phyloP scores from a whole-genome alignment of 2,113 vertebrate species.

The Ibidorhyncha struthersii region DNA sequence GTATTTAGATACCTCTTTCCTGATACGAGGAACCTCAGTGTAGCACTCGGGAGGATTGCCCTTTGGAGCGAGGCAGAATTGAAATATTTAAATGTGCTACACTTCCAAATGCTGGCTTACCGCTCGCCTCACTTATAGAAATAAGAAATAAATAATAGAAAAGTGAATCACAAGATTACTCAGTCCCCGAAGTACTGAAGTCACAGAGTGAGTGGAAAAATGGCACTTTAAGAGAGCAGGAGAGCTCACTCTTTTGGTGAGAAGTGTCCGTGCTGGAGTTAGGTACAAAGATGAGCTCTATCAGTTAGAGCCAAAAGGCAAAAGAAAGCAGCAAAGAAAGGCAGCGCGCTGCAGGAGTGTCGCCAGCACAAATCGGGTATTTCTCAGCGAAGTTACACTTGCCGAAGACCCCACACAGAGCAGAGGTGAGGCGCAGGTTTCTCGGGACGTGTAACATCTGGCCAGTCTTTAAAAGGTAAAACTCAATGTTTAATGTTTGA shows the following conservation, averaged over 20 bases:
- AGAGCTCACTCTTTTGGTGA: rapidly evolving
- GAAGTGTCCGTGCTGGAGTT: background rate
- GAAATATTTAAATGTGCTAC: background rate
- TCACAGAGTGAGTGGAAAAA: background rate
- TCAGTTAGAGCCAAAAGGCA: background rate
- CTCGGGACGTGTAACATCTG: too few relatives aligned
- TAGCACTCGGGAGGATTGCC: background rate
- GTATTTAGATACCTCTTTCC: background rate
- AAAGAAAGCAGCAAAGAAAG: background rate
- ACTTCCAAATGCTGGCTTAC: background rate
- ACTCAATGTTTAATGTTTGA: rapidly evolving
- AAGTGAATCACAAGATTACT: background rate
- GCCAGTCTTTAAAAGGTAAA: background rate
- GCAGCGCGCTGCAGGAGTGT: too few relatives aligned
- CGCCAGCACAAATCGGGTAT: rapidly evolving
- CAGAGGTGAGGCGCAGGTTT: background rate
- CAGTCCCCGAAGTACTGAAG: background rate
- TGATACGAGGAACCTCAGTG: rapidly evolving
- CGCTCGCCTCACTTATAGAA: background rate
- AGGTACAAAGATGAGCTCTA: rapidly evolving
- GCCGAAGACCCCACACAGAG: rapidly evolving
- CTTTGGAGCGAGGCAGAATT: background rate
- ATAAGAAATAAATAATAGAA: background rate
- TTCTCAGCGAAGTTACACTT: rapidly evolving
- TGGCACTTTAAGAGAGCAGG: rapidly evolving